Conservation (phyloP, 2,797 vertebrate species). For the Sebastes minor region DNA sequence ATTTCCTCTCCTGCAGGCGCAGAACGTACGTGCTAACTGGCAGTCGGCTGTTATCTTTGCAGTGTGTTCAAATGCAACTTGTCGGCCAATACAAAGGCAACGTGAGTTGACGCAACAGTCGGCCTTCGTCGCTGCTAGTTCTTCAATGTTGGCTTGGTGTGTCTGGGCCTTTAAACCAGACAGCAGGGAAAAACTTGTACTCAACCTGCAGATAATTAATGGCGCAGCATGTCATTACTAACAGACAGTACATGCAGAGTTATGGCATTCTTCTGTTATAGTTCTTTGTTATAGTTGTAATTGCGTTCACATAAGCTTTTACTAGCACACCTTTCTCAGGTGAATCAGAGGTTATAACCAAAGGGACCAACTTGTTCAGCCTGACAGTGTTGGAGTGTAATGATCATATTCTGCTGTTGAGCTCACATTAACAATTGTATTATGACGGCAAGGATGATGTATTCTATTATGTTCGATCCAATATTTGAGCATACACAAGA, state of each 20-base stretch:
- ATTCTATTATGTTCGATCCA: neutral
- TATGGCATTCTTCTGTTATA: neutral
- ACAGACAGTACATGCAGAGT: neutral
- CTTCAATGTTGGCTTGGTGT: too few species aligned
- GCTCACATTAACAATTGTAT: neutral
- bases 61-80: too few species aligned
- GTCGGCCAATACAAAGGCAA: too few species aligned
- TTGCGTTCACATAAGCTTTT: neutral
- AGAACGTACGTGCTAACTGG: too few species aligned
- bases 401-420: neutral
- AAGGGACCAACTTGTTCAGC: neutral
- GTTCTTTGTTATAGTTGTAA: neutral
- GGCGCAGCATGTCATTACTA: neutral
- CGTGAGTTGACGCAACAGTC: too few species aligned
- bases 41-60: rapidly evolving
- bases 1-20: too few species aligned
- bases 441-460: neutral
- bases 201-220: neutral
- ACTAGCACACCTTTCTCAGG: neutral
- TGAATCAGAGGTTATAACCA: neutral
- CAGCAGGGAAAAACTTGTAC: neutral
- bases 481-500: neutral
- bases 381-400: neutral
- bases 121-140: too few species aligned
- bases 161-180: neutral